Base-by-base conservation (phyloP, 1,140 invertebrate species). In the Halesus radiatus region DNA sequence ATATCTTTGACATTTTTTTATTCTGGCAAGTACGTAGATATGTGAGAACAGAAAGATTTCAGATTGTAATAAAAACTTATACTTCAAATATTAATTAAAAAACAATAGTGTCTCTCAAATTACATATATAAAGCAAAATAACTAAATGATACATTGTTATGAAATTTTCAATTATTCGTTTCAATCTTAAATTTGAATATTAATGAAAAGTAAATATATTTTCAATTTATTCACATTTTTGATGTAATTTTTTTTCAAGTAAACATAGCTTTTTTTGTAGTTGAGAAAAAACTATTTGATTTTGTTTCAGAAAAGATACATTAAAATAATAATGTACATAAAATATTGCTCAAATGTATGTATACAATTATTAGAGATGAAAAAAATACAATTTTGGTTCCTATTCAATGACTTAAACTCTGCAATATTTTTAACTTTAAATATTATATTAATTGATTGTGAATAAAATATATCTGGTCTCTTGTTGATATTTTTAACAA, bases 311-410 rank as follows among this genome's bases (percentile, higher is more conserved):
- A 18, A 29, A 3, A 29, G 26, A 29, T 29, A 3, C 26, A 29
- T 29, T 29, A 29, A 29, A 29, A 54, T 23, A 64, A 23, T 26
- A 16, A 58, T 76, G 73, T 76, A 79, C 76, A 78, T 78, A 83
- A 83, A 62, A 72, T 70, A 79, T 83, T 83, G 79, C 79, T 83
- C 79, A 83, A 83, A 83, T 83, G 74, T 81, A 81, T 83, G 79
- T 81, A 81, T 83, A 83, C 76, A 83, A 73, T 54, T 73, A 68
- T 68, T 37, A 37, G 32, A 37, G 32, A 37, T 37, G 52, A 73
- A 54, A 73, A 53, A 73, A 70, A 72, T 70, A 58, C 64, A 52
- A 64, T 80, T 82, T 82, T 80, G 64, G 81, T 80, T 82, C 78
- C 81, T 80, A 80, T 73, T 72, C 74, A 68, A 78, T 80, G 78